phyloP scores from a whole-genome alignment of 2,113 vertebrate genomes.

The Oreochromis spilurus region DNA sequence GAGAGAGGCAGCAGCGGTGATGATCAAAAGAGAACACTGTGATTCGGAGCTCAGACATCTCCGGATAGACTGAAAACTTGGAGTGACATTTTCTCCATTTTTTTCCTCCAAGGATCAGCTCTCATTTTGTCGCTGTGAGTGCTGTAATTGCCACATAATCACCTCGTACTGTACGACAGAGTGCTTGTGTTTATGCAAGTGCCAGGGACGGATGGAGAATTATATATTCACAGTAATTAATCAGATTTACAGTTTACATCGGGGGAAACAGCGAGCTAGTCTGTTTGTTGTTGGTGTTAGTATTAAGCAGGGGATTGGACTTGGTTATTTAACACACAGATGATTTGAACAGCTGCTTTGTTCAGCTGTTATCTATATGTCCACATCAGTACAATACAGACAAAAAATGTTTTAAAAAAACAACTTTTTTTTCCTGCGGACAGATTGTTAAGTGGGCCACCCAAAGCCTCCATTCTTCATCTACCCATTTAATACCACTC shows the following conservation, averaged over 20 bases:
- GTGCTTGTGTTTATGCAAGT: neutral
- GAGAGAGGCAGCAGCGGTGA: conserved; percentile 56
- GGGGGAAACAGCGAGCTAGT: conserved; percentile 15
- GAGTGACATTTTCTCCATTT: conserved; percentile 44
- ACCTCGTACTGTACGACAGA: conserved; percentile 29
- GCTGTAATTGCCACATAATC: conserved; percentile 68
- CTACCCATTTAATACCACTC: neutral
- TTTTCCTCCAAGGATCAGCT: conserved; percentile 51
- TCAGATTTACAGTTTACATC: conserved; percentile 67
- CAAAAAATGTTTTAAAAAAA: neutral
- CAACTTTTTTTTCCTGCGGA: neutral
- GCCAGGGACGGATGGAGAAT: conserved; percentile 36
- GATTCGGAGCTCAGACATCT: conserved; percentile 58
- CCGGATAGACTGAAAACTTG: conserved; percentile 31
- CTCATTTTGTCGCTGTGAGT: conserved; percentile 39
- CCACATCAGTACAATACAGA: conserved; percentile 14
- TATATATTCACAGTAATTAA: conserved; percentile 67
- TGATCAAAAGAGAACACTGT: conserved; percentile 64
- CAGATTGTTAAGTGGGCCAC: neutral
- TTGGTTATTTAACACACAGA: conserved; percentile 58
- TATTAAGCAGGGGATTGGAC: conserved; percentile 60
- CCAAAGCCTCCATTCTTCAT: neutral
- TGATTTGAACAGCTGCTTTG: conserved; percentile 68
- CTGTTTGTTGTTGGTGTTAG: conserved; percentile 67
- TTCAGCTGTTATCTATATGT: conserved; percentile 35